Conservation (phyloP, 2,113 vertebrate genomes). For the Anas platyrhynchos region DNA sequence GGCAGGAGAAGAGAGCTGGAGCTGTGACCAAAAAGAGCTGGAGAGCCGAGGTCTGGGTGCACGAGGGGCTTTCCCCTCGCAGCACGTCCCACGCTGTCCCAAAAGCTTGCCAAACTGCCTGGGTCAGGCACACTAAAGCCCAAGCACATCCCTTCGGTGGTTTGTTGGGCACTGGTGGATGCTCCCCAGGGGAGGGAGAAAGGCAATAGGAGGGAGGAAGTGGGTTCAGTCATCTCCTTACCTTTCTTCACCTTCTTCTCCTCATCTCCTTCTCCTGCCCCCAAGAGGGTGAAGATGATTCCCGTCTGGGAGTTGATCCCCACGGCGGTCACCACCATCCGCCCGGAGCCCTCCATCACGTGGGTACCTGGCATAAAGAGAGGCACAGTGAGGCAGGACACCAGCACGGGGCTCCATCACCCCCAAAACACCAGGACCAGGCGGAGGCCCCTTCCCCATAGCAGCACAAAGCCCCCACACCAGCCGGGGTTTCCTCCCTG, state of each 20-base stretch:
- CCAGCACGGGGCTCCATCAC: accelerated
- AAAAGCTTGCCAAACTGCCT: not conserved
- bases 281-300: constrained; percentile 96
- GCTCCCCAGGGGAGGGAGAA: constrained; percentile 3
- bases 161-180: not conserved
- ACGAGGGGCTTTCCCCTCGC: not conserved
- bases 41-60: not conserved
- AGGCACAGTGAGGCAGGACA: not conserved
- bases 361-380: constrained; percentile 85
- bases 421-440: accelerated
- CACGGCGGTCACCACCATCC: constrained; percentile 93
- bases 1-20: not conserved
- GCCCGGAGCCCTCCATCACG: constrained; percentile 97
- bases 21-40: not conserved
- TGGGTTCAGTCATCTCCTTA: constrained; percentile 69
- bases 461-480: not conserved
- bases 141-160: accelerated
- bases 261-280: constrained; percentile 85
- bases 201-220: not conserved
- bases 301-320: constrained; percentile 97
- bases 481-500: not conserved
- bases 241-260: constrained; percentile 97
- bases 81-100: accelerated
- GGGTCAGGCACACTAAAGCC: not conserved
- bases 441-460: no score